phyloP scores from a whole-genome alignment of 2,797 vertebrate species.

The Hoplostethus mediterraneus region DNA sequence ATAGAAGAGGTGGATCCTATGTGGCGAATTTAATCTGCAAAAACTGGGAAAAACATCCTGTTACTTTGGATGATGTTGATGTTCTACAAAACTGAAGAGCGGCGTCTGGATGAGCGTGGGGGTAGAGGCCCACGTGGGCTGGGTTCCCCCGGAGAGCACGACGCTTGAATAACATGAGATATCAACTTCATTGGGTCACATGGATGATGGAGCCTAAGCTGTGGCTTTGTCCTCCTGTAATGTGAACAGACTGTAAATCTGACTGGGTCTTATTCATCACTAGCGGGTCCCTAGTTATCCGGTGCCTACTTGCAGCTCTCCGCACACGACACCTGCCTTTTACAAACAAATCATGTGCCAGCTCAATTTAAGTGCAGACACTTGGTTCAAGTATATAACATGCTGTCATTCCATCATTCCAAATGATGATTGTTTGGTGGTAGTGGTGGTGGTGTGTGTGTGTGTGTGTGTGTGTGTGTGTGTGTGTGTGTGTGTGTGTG shows the following conservation, averaged over 20 bases:
- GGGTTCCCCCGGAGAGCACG: background rate
- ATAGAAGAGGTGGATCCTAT: too few species aligned
- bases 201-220: background rate
- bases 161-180: too few species aligned
- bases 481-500: background rate
- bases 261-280: conserved; percentile 11
- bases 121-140: too few species aligned
- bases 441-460: conserved; percentile 12
- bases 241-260: background rate
- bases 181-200: background rate
- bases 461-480: background rate
- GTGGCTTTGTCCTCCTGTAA: background rate
- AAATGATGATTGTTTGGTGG: conserved; percentile 61
- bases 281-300: background rate
- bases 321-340: conserved; percentile 34
- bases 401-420: conserved; percentile 64
- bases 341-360: conserved; percentile 58
- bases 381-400: conserved; percentile 63
- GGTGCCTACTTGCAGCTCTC: background rate
- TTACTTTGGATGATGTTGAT: too few species aligned
- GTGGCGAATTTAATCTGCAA: too few species aligned
- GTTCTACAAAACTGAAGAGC: too few species aligned
- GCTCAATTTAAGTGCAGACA: conserved; percentile 55
- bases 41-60: too few species aligned
- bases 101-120: too few species aligned